These are phyloP conservation scores for Tricholauxania praeusta DNA, from an alignment of 2,888 invertebrate species.

Conservation along the genomic window DNA sequence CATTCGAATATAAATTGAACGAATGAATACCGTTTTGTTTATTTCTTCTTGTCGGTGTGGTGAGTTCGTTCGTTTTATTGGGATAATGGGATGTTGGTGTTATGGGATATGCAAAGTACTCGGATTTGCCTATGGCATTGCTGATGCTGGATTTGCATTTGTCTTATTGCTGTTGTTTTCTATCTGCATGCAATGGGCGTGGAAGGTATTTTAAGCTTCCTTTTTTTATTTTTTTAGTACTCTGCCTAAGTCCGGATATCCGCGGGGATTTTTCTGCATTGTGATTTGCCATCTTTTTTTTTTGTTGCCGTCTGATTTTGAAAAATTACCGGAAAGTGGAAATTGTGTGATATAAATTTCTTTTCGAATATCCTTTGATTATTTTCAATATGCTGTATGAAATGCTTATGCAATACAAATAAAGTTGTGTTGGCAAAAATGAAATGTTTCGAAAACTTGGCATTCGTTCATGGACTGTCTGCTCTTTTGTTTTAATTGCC, in stretches of 20 bases:
- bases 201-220: background rate
- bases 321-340: conserved; percentile 30
- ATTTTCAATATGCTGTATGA: no score
- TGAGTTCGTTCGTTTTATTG: conserved; percentile 6
- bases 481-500: no score
- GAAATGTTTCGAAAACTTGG: no score
- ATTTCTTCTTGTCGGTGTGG: conserved; percentile 24
- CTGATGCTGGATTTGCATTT: background rate
- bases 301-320: background rate
- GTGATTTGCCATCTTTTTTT: background rate
- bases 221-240: background rate
- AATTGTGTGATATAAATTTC: conserved; percentile 21
- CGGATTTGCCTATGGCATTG: conserved; percentile 4
- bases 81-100: conserved; percentile 1
- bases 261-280: background rate
- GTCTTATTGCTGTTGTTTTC: background rate
- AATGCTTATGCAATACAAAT: no score
- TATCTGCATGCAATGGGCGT: background rate
- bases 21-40: conserved; percentile 34
- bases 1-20: conserved; percentile 28
- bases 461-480: no score
- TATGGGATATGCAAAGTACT: background rate
- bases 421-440: no score
- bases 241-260: background rate
- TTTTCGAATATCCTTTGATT: no score